Evolutionary conservation across 2,888 invertebrate species (phyloP).

Genomic region (Platycheirus albimanus): DNA sequence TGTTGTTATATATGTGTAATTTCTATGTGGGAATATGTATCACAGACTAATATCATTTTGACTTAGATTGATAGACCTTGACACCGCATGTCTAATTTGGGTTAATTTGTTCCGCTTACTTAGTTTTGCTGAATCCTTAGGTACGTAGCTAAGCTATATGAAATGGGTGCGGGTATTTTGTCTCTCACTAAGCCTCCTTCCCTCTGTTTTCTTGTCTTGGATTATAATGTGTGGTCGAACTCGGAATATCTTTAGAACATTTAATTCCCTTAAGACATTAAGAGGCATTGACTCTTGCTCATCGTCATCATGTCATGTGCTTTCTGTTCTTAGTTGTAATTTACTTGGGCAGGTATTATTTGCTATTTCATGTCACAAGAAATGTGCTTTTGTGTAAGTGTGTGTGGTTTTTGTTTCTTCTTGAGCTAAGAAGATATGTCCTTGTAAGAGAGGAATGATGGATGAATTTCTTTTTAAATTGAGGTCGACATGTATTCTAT

Average conservation of each 20-base stretch:
- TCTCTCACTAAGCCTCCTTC: too few species aligned
- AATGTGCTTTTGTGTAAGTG: background rate
- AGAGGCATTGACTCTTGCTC: constrained; percentile 58
- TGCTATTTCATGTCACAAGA: background rate
- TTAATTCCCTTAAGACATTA: constrained; percentile 69
- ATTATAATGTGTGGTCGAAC: constrained; percentile 66
- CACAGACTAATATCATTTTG: constrained; percentile 70
- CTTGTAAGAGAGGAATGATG: constrained; percentile 6
- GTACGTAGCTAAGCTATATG: constrained; percentile 9
- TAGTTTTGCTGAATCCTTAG: constrained; percentile 64
- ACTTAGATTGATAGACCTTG: constrained; percentile 75
- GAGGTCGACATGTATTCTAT: constrained; percentile 15
- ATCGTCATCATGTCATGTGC: constrained; percentile 8
- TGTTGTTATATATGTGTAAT: constrained; percentile 2
- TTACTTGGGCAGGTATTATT: constrained; percentile 25
- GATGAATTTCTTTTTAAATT: constrained; percentile 33
- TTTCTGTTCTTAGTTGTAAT: constrained; percentile 37
- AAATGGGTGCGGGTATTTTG: constrained; percentile 42
- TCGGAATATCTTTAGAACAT: constrained; percentile 70
- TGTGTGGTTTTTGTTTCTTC: constrained; percentile 6
- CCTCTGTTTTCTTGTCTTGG: constrained; percentile 31
- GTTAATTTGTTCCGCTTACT: constrained; percentile 74
- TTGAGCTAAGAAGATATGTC: constrained; percentile 2
- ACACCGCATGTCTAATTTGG: constrained; percentile 75
- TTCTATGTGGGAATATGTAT: constrained; percentile 17